phyloP scores from a whole-genome alignment of 2,113 vertebrate genomes.

The Corapipo altera region DNA sequence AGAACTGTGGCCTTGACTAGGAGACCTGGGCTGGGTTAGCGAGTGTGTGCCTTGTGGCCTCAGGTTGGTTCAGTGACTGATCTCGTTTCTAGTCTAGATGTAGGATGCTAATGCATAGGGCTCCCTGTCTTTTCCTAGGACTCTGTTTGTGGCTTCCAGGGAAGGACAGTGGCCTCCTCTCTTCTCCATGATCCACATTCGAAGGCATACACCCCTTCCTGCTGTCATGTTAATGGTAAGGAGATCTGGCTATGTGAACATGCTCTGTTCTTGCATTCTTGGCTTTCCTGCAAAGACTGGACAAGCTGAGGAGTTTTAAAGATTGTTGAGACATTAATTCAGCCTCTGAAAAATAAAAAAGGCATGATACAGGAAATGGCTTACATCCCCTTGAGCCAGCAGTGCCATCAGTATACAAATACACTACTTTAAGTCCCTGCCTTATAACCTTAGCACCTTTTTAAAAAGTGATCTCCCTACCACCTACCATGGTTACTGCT shows the following conservation, averaged over 20 bases:
- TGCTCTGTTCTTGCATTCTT: not conserved
- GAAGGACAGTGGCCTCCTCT: conserved; percentile 76
- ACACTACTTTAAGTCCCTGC: not conserved
- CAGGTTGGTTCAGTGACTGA: not conserved
- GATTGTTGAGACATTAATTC: not conserved
- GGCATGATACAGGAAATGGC: not conserved
- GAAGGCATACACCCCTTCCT: conserved; percentile 69
- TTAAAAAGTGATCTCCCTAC: not conserved
- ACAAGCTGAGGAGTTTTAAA: not conserved
- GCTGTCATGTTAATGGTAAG: conserved; percentile 75
- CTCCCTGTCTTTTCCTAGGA: conserved; percentile 50
- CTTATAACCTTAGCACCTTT: not conserved
- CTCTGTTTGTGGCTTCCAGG: conserved; percentile 75
- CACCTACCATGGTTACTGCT: not conserved
- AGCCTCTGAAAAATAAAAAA: not conserved
- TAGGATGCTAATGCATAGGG: not conserved
- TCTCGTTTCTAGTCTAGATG: not conserved
- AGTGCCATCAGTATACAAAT: not conserved
- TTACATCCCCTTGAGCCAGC: not conserved
- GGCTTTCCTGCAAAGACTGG: not conserved
- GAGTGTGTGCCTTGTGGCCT: accelerated
- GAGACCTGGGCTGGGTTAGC: not conserved
- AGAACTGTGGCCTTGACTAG: not conserved
- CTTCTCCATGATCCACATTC: conserved; percentile 77
- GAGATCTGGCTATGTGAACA: not conserved